These are phyloP conservation scores for Hydrocynus forskahlii DNA, from an alignment of 2,797 vertebrate genomes.

Conservation along the genomic window DNA sequence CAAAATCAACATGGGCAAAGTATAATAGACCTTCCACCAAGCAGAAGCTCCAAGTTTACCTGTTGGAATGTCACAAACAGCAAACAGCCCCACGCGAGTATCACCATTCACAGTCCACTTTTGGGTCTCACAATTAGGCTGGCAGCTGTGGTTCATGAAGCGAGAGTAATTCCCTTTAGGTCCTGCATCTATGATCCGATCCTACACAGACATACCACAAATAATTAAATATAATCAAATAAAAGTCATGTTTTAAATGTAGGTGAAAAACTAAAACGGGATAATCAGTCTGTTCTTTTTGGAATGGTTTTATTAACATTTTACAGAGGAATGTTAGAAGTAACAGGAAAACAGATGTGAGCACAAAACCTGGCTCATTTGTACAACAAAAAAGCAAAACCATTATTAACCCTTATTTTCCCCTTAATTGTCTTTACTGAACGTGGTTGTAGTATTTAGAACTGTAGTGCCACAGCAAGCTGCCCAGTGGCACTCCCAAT, in stretches of 20 bases:
- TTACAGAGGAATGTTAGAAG: no score
- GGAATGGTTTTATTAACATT: no score
- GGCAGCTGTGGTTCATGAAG: conserved; percentile 99
- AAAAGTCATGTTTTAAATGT: no score
- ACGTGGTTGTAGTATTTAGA: conserved; percentile 72
- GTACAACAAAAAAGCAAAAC: no score
- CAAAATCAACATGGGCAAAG: neutral
- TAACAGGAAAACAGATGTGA: no score
- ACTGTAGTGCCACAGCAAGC: conserved; percentile 71
- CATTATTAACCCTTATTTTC: no score
- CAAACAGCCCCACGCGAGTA: conserved; percentile 93
- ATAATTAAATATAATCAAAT: no score
- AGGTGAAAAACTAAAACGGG: no score
- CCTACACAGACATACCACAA: conserved; percentile 72
- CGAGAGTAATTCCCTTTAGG: conserved; percentile 98
- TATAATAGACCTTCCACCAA: neutral
- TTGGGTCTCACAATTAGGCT: conserved; percentile 98
- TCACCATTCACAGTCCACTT: conserved; percentile 99
- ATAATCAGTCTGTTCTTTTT: no score
- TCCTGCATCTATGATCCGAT: conserved; percentile 96
- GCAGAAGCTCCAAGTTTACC: conserved; percentile 71
- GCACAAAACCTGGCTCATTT: no score
- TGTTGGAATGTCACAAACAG: conserved; percentile 91
- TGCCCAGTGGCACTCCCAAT: conserved; percentile 80
- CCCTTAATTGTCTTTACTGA: no score